Percentiles rank a stretch among this genome's conserved stretches.
Evolutionary conservation across 2,797 vertebrate genomes (phyloP).

Genomic region (Macrochelys suwanniensis): DNA sequence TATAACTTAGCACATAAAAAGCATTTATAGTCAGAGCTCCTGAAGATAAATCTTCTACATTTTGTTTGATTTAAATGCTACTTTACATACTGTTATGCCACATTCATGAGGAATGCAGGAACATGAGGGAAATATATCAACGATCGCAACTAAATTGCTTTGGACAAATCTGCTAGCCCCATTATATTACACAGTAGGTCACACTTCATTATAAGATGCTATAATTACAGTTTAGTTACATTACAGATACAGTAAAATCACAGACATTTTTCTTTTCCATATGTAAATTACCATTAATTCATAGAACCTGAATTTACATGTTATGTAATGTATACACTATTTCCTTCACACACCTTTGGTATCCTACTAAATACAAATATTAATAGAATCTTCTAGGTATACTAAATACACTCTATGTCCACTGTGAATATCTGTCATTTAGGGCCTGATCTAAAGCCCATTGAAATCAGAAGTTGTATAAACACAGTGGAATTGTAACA

Average conservation of each 20-base stretch:
- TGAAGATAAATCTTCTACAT: neutral
- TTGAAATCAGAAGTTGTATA: neutral
- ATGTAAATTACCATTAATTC: neutral
- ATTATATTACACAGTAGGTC: neutral
- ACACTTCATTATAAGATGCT: neutral
- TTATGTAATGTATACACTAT: neutral
- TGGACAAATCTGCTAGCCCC: neutral
- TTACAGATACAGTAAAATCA: neutral
- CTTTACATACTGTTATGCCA: neutral
- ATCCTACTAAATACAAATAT: neutral
- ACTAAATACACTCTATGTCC: neutral
- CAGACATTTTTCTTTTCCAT: neutral
- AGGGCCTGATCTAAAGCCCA: neutral
- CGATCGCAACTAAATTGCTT: neutral
- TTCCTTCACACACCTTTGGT: neutral
- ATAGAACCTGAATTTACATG: neutral
- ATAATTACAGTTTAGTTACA: neutral
- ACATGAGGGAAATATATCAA: neutral
- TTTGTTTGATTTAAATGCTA: neutral
- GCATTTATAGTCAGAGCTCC: neutral
- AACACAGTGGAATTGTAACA: neutral
- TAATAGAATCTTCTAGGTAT: neutral
- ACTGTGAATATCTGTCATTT: neutral
- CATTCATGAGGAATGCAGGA: neutral
- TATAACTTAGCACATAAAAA: constrained; percentile 6